Evolutionary conservation across 2,113 vertebrate species (phyloP).

Genomic region (Heliornis fulica): DNA sequence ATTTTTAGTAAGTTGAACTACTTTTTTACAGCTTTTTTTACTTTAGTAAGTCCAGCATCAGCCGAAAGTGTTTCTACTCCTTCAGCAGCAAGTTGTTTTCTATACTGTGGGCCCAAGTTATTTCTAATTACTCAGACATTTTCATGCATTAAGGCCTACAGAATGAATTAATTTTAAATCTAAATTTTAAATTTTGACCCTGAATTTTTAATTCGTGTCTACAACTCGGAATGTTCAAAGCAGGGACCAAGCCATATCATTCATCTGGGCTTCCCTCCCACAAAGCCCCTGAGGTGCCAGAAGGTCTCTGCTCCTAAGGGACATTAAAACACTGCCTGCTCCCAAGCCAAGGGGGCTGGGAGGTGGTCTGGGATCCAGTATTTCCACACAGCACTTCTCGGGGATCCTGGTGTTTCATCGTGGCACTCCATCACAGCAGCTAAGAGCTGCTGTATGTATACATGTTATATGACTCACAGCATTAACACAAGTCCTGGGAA

Average conservation of each 20-base stretch:
- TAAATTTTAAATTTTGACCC: not conserved
- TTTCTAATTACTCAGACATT: not conserved
- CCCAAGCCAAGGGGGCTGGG: not conserved
- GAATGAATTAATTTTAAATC: not conserved
- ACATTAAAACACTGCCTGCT: rapidly evolving
- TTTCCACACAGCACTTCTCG: not conserved
- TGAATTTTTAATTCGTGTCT: not conserved
- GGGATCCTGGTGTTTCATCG: not conserved
- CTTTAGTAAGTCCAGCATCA: not conserved
- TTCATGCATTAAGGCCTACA: not conserved
- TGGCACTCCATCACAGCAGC: not conserved
- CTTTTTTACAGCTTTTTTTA: not conserved
- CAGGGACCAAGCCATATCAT: not conserved
- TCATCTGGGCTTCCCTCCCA: not conserved
- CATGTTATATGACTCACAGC: not conserved
- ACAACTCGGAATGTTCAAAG: not conserved
- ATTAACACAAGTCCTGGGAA: not conserved
- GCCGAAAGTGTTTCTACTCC: not conserved
- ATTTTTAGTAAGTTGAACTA: not conserved
- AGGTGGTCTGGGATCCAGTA: not conserved
- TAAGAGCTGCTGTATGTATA: not conserved
- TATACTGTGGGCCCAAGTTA: not conserved
- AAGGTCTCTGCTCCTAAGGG: not conserved
- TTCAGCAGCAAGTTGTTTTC: not conserved
- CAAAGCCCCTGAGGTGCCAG: not conserved